Conservation (phyloP, 1,140 invertebrate species). For the Euwallacea fornicatus region DNA sequence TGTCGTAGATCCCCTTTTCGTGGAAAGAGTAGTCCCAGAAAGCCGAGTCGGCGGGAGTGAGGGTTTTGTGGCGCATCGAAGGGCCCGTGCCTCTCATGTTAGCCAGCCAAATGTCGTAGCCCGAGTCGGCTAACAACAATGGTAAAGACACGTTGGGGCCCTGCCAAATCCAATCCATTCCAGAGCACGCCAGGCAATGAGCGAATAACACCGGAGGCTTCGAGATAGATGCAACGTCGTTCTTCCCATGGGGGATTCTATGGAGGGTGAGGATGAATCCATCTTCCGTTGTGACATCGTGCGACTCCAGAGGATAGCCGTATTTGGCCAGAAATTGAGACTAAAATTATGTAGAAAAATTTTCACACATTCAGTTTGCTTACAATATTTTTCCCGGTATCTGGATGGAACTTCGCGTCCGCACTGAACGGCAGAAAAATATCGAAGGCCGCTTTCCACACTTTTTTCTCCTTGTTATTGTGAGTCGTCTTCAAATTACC, state of each 20-base stretch:
- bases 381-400: constrained; percentile 13
- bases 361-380: not conserved
- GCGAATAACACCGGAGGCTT: constrained; percentile 11
- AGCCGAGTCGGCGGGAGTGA: not conserved
- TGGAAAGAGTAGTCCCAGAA: constrained; percentile 60
- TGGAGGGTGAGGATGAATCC: constrained; percentile 38
- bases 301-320: constrained; percentile 36
- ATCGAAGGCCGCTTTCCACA: constrained; percentile 12
- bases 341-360: constrained; percentile 11
- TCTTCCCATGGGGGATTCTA: constrained; percentile 36
- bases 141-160: constrained; percentile 21
- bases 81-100: constrained; percentile 57
- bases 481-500: constrained; percentile 12
- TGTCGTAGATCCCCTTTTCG: constrained; percentile 68
- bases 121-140: constrained; percentile 21
- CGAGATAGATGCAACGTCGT: not conserved
- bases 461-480: not conserved
- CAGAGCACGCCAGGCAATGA: constrained; percentile 24
- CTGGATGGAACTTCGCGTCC: not conserved
- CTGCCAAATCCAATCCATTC: constrained; percentile 22
- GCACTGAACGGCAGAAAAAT: not conserved
- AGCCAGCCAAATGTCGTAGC: constrained; percentile 64
- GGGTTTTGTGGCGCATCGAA: constrained; percentile 26
- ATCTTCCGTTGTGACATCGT: constrained; percentile 36
- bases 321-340: constrained; percentile 32